These are phyloP conservation scores for Drosophila baimaii DNA, from an alignment of 1,140 invertebrate genomes.

Conservation along the genomic window DNA sequence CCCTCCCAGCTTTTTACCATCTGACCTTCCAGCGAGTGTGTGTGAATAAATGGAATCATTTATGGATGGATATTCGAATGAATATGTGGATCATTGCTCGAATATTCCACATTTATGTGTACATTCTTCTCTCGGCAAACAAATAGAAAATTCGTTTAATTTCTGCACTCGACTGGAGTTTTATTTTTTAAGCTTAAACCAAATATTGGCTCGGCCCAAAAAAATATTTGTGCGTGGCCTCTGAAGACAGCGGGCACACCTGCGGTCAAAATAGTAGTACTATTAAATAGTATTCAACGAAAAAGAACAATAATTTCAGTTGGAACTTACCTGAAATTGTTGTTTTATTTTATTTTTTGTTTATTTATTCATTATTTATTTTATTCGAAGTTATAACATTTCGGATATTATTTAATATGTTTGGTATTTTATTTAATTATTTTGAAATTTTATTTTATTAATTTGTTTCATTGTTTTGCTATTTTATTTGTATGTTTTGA, in stretches of 20 bases:
- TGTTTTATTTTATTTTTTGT: neutral
- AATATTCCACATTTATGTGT: conserved; percentile 2
- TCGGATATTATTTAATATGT: neutral
- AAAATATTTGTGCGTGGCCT: conserved; percentile 31
- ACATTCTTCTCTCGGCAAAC: neutral
- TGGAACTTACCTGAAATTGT: too few species aligned
- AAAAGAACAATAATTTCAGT: too few species aligned
- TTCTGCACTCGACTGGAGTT: conserved; percentile 18
- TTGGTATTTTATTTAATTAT: neutral
- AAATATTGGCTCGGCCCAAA: conserved; percentile 46
- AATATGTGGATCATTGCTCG: neutral
- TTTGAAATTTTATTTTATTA: neutral
- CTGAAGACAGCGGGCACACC: neutral
- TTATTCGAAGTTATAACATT: neutral
- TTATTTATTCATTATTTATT: neutral
- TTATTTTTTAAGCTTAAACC: conserved; percentile 19
- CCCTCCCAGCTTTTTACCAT: neutral
- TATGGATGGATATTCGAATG: conserved; percentile 3
- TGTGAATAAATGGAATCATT: conserved; percentile 13
- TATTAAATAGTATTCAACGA: too few species aligned
- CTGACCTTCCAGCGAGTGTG: conserved; percentile 29
- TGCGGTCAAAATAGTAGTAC: neutral
- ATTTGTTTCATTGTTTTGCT: neutral
- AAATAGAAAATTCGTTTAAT: neutral
- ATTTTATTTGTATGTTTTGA: neutral